Base-by-base conservation (phyloP, 1,140 invertebrate species). In the Hypothenemus hampei region DNA sequence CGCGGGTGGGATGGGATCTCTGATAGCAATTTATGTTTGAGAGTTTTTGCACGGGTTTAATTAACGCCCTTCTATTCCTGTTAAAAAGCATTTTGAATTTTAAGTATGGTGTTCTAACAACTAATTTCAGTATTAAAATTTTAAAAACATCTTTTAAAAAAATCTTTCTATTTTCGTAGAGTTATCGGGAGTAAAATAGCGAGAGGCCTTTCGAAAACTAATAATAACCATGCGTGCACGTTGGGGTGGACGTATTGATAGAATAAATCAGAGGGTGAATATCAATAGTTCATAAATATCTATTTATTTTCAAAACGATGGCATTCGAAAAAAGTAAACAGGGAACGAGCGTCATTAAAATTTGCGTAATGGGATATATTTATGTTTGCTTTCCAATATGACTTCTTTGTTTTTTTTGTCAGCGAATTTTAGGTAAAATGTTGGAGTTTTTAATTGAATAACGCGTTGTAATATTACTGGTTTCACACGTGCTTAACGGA, bases 231-330 rank as follows among this genome's bases (percentile, higher is more conserved):
- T 41, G 22, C 26, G 44, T 35, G 5, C 26, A 21, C n/a, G n/a
- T 13, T 6, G 21, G 41, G 50, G 50, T 44, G 50, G 36, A 41
- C 21, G 20, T 16, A 53, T 53, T 23, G 24, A 35, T 43, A 15
- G 26, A 44, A 53, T 44, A 44, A 53, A 43, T 53, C 40, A 53
- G 50, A 44, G 50, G 50, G 50, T 53, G 50, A 53, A 53, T 53
- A 43, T 53, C 50, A 44, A 53, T 53, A 53, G 50, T 53, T 44
- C 50, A 53, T 53, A 53, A 53, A 53, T 53, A 53, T 53, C 50
- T 53, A 53, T 53, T 53, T 53, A 53, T 53, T 53, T 44, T 23
- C 16, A 23, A 43, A 53, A 44, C 16, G 24, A 26, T 23, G 29
- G 33, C 29, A 43, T 33, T 53, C 20, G 19, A 53, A 44, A 53